These are phyloP conservation scores for Sprattus sprattus DNA, from an alignment of 2,113 vertebrate species.

Conservation along the genomic window DNA sequence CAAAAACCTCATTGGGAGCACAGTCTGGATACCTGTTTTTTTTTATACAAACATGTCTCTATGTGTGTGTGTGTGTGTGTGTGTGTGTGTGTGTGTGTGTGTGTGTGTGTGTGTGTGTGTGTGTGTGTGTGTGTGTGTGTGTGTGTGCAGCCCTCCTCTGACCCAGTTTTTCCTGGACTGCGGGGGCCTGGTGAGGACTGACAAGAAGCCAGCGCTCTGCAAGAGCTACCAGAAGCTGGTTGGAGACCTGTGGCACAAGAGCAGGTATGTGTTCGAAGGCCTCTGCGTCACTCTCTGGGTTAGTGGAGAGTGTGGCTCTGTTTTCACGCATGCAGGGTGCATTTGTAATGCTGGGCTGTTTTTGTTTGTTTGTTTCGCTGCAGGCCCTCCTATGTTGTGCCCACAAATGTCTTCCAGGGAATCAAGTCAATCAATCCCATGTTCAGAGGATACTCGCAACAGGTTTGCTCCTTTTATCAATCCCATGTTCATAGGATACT, in stretches of 20 bases:
- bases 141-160: conserved; percentile 83
- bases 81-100: conserved; percentile 43
- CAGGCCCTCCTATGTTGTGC: conserved; percentile 92
- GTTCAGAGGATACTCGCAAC: conserved; percentile 95
- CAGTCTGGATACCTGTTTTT: no score
- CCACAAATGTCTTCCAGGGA: conserved; percentile 94
- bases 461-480: conserved; percentile 82
- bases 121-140: no score
- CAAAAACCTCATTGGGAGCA: no score
- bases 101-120: conserved; percentile 27
- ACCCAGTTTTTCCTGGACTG: conserved; percentile 96
- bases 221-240: conserved; percentile 98
- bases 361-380: conserved; percentile 39
- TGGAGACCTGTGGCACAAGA: conserved; percentile 96
- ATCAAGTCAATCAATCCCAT: conserved; percentile 97
- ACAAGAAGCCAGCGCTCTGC: conserved; percentile 96
- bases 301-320: not conserved
- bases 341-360: not conserved
- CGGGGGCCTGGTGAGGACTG: conserved; percentile 87
- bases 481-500: conserved; percentile 95
- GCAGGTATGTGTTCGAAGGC: conserved; percentile 72
- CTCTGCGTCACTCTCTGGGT: no score
- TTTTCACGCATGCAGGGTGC: no score
- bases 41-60: no score
- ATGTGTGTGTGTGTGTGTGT: not conserved